Evolutionary conservation across 2,113 vertebrate species (phyloP).

Genomic region (Anseranas semipalmata): DNA sequence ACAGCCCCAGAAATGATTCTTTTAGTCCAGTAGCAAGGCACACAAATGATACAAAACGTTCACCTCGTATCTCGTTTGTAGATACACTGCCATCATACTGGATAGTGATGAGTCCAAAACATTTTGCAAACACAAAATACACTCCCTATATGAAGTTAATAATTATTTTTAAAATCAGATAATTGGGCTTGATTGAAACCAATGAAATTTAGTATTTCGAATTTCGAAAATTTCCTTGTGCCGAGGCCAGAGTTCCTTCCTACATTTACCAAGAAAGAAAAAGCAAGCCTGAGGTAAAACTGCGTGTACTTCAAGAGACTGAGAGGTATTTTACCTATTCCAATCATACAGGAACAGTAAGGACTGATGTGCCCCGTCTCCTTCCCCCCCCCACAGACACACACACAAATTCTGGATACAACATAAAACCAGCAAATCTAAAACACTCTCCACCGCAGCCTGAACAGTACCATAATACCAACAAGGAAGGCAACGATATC

Average conservation of each 20-base stretch:
- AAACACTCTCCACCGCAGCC: neutral
- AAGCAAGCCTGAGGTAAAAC: neutral
- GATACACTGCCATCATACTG: neutral
- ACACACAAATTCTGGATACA: neutral
- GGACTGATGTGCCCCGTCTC: neutral
- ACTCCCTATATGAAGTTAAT: neutral
- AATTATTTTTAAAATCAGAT: neutral
- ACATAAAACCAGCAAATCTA: neutral
- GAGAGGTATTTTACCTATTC: neutral
- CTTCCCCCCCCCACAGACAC: accelerated
- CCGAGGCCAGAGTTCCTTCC: neutral
- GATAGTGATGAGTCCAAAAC: neutral
- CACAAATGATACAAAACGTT: accelerated
- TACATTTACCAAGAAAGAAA: neutral
- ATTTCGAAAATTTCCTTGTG: neutral
- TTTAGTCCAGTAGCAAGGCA: neutral
- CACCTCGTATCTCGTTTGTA: neutral
- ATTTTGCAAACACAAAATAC: neutral
- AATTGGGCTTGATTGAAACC: neutral
- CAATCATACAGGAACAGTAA: neutral
- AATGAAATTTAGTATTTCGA: neutral
- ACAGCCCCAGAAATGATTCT: neutral
- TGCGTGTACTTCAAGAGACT: neutral
- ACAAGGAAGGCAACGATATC: neutral
- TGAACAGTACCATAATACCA: neutral